Evolutionary conservation across 2,888 invertebrate species (phyloP), one percentile per base, ranked within the genome.

Genomic region (Epinotia ramella): DNA sequence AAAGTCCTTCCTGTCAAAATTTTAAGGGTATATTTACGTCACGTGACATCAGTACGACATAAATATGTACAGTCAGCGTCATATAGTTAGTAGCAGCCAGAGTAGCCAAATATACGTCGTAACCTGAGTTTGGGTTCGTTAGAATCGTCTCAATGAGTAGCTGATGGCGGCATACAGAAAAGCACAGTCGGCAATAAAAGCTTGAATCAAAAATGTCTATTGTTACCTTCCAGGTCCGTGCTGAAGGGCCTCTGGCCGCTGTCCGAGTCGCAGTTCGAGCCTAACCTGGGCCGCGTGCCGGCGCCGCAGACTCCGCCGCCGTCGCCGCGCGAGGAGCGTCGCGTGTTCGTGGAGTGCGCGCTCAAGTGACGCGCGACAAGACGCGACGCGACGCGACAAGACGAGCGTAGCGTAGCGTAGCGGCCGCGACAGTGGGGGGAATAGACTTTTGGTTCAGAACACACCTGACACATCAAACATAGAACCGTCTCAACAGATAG

Each of bases 221-320:
- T 40, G n/a, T 63, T 3, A 0, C 18, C 12, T 11, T 9, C 3
- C 81, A 96, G 96, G 95, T 86, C 91, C 73, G 82, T 95, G 66
- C 87, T 96, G 80, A 96, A 96, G 84, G 95, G 96, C 78, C 87
- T 95, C 77, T 89, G 95, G 83, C 96, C 96, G 16, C 87, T 96
- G 74, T 95, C 95, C 7, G 95, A 96, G 80, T 93, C 95, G 3
- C 95, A 95, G 83, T 90, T 91, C 85, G 80, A 83, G 68, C 76
- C 83, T 20, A 87, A 84, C 72, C 59, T 60, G 46, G 80, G 78
- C 0, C 82, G 81, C 65, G 69, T 83, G 78, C 76, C 82, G 7
- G 81, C 76, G 70, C 82, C 81, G 74, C 81, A 79, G 78, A 66
- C 74, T 33, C 68, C 77, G 57, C 74, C 73, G 73, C 79, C 80